Base-by-base conservation (phyloP, 1,140 invertebrate genomes). In the Drosophila parabipectinata region DNA sequence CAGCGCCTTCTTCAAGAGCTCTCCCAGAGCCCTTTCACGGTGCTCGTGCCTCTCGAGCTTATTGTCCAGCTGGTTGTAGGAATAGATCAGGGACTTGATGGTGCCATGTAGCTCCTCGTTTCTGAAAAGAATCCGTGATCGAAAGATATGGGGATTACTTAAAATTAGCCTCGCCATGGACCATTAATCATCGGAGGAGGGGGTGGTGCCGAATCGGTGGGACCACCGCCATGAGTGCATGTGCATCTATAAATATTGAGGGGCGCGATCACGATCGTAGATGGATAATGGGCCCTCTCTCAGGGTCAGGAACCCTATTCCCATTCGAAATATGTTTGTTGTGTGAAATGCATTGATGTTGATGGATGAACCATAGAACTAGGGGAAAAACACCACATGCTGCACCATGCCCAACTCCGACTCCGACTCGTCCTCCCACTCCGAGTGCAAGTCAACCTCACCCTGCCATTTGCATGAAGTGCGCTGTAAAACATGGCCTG, bases 21-120 rank as follows among this genome's bases (percentile, higher is more conserved):
- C 96, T 1, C 96, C 96, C 1, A 97, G 91, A 6, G 95, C 95
- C 41, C 95, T 94, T 87, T 97, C 96, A 12, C 97, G 92, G 58
- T 94, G 94, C 90, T 98, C 97, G 90, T 98, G 97, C 24, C 97
- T 92, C 80, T 97, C 96, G 64, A 98, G 90, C 92, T 97, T 97
- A 79, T 96, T 96, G 47, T 96, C 96, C 60, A 95, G 95, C 21
- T 94, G 94, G 21, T 96, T 93, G 91, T 97, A 95, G 91, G 96
- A 95, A 89, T 96, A 95, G 47, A 97, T 96, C 64, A 98, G 92
- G 24, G 96, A 96, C 68, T 97, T 90, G 90, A 97, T 95, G 1
- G 96, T 96, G 84, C 96, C 95, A 72, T 95, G 94, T 54, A 97
- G 96, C 66, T 97, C 96, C 92, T 96, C 95, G 90, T 96, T 95